phyloP scores from a whole-genome alignment of 1,140 invertebrate genomes.

The Goniozus legneri region DNA sequence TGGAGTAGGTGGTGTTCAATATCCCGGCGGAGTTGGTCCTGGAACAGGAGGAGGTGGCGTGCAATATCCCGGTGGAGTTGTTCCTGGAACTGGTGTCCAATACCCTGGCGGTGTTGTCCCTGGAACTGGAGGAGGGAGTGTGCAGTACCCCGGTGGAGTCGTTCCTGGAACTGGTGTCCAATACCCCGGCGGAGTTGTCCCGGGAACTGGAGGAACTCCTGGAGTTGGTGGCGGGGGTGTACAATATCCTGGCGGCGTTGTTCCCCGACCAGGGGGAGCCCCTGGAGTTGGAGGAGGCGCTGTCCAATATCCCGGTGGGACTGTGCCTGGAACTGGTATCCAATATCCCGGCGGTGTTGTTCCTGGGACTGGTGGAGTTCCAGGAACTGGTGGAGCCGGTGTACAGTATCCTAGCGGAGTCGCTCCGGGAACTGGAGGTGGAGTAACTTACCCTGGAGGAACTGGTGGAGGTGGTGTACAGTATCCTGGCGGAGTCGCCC shows the following conservation, averaged over 20 bases:
- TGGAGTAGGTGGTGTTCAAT: background rate
- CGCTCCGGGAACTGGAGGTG: conserved; percentile 12
- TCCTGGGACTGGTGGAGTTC: background rate
- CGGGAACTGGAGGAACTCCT: conserved; percentile 4
- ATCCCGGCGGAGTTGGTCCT: conserved; percentile 12
- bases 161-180: conserved; percentile 8
- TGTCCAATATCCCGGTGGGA: conserved; percentile 11
- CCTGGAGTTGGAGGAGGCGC: conserved; percentile 5
- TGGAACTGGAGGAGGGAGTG: background rate
- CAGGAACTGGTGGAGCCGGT: conserved; percentile 9
- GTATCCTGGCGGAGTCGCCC: conserved; percentile 14
- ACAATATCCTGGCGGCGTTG: conserved; percentile 13
- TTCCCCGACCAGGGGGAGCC: conserved; percentile 12
- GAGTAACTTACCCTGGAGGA: conserved; percentile 14
- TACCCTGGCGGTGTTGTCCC: conserved; percentile 14
- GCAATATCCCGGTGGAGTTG: conserved; percentile 14
- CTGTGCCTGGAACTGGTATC: conserved; percentile 8
- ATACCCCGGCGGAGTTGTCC: conserved; percentile 16
- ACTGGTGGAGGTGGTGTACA: conserved; percentile 2
- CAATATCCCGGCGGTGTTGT: conserved; percentile 8
- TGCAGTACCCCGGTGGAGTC: conserved; percentile 12
- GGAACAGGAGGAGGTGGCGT: conserved; percentile 2
- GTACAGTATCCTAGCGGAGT: conserved; percentile 4
- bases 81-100: conserved; percentile 9
- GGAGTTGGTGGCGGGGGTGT: conserved; percentile 7